Evolutionary conservation across 2,113 vertebrate genomes (phyloP), one percentile per base, ranked within the genome.

Genomic region (mouse (Mus musculus)): DNA sequence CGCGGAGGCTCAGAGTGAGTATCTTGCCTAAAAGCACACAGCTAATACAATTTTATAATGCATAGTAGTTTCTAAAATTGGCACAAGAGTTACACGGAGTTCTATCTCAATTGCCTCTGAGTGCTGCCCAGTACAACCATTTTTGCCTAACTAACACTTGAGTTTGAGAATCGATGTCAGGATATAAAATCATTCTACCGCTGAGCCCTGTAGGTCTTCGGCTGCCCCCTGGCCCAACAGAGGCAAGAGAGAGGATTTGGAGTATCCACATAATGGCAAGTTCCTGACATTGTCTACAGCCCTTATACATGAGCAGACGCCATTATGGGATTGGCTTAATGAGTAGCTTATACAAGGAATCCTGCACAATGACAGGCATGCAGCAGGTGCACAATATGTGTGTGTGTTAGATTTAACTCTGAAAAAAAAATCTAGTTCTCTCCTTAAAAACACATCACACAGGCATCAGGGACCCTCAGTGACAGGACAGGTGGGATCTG

Each of bases 21-120:
- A 72, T 96, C 75, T 88, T 39, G 12, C 54, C 46, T 22, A 16
- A 97, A 96, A 59, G 65, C 71, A 88, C 65, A 86, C 7, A 81
- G 33, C 75, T 90, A 30, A 20, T 13, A 73, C 14, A 52, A 71
- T 20, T 76, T 94, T 73, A 72, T 6, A 78, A 22, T 69, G n/a
- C 54, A 39, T 49, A 69, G 61, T 76, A 22, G 33, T 59, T 72
- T 95, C 94, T 78, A 88, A 90, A 90, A 92, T 11, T 30, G 20
- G 46, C 33, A 0, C 26, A 36, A 82, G 94, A 92, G 17, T 49
- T 82, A 17, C 76, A 73, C 16, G 61, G 28, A 87, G 36, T 87
- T 94, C 80, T 71, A 16, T n/a, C 39, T 69, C 6, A 78, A 67
- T 65, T 0, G 19, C 67, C 49, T 56, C 52, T 84, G 12, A 19